phyloP scores from a whole-genome alignment of 2,113 vertebrate genomes.

The Chroicocephalus ridibundus region DNA sequence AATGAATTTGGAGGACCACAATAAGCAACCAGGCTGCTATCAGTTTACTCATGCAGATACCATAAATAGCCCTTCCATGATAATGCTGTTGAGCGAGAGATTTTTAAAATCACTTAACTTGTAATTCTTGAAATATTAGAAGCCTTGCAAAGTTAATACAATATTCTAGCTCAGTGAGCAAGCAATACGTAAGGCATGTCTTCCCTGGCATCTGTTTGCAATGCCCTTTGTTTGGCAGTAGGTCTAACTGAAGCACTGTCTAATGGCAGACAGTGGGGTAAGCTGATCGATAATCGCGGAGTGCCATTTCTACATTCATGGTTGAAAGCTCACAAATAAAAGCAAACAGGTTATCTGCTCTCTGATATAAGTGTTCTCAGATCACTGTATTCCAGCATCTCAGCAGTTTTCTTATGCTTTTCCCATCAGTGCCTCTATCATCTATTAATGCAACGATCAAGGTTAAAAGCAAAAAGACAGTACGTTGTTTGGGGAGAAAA shows the following conservation, averaged over 20 bases:
- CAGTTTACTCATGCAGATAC: slow-evolving; percentile 61
- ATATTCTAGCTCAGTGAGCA: slow-evolving; percentile 62
- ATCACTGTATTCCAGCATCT: slow-evolving; percentile 34
- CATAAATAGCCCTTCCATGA: slow-evolving; percentile 57
- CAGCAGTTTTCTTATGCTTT: slow-evolving; percentile 42
- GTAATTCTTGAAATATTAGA: slow-evolving; percentile 64
- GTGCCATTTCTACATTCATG: slow-evolving; percentile 54
- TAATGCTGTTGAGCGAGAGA: not conserved
- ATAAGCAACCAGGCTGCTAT: slow-evolving; percentile 40
- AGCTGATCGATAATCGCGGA: slow-evolving; percentile 35
- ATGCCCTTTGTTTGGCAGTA: slow-evolving; percentile 47
- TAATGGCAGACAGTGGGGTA: slow-evolving; percentile 29
- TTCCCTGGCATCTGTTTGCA: slow-evolving; percentile 42
- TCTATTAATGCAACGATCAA: slow-evolving; percentile 25
- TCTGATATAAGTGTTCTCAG: slow-evolving; percentile 16
- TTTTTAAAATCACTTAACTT: slow-evolving; percentile 63
- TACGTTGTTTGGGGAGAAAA: slow-evolving; percentile 26
- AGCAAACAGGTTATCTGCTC: slow-evolving; percentile 62
- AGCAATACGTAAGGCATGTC: slow-evolving; percentile 37
- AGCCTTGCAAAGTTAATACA: slow-evolving; percentile 59
- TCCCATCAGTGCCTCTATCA: slow-evolving; percentile 16
- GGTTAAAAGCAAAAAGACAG: slow-evolving; percentile 48
- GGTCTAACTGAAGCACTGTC: slow-evolving; percentile 29
- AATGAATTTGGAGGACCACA: slow-evolving; percentile 47
- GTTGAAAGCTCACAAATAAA: slow-evolving; percentile 58